Evolutionary conservation across 2,113 vertebrate genomes (phyloP), one percentile per base, ranked within the genome.

Genomic region (Coreoperca whiteheadi): DNA sequence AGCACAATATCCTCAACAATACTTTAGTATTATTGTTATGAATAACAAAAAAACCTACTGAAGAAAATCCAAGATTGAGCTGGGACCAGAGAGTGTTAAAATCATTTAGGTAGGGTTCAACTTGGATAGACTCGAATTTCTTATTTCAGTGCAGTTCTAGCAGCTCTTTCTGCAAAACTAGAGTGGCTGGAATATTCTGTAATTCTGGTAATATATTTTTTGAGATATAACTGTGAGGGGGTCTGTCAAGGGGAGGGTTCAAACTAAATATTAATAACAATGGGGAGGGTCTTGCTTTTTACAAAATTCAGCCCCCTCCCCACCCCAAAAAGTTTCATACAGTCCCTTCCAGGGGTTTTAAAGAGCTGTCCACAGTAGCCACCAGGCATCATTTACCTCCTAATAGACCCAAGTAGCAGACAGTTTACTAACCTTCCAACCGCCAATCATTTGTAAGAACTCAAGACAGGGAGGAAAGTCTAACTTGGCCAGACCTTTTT

Each of bases 321-420:
- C 23, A 41, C 12, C 15, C 7, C 25, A 14, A 6, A 21, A 3
- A 28, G 4, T 37, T 28, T 2, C 1, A 0, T 39, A 8, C 32
- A 68, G 8, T 41, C 43, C 63, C 56, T 61, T 48, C 28, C 74
- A 69, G 37, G 34, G 43, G 12, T 79, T 81, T 76, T 82, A 82
- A 75, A 84, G 56, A 77, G 85, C 71, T 41, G 71, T 87, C 67
- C 59, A 89, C 79, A 85, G 79, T 67, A 81, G 71, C 79, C 66
- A 83, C 59, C 41, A 77, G 89, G 83, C 82, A 79, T 54, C 73
- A 74, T 74, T 86, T 71, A 80, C 61, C 32, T 78, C 77, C 77
- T 84, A 78, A 78, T 69, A 63, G 51, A 81, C 69, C 30, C 18
- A 56, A 74, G 41, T 8, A 70, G 50, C 67, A n/a, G 57, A 79